phyloP scores from a whole-genome alignment of 2,888 invertebrate genomes.

The Lepidochrysops patricia region DNA sequence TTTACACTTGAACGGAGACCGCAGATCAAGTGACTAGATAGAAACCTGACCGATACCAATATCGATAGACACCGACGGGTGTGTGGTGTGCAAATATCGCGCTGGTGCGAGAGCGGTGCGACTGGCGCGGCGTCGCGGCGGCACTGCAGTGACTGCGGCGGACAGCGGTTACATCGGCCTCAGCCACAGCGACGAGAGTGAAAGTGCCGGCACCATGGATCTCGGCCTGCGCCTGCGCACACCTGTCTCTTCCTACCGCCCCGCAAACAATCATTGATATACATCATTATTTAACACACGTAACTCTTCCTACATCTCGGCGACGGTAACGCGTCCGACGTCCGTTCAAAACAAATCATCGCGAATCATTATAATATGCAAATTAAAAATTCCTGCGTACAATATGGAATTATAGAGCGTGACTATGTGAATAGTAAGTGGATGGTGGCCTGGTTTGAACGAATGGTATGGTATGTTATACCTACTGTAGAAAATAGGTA shows the following conservation, averaged over 20 bases:
- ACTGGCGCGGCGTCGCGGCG: conserved; percentile 54
- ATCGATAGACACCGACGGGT: conserved; percentile 20
- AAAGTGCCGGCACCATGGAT: conserved; percentile 64
- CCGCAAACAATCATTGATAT: conserved; percentile 20
- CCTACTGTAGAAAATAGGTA: conserved; percentile 11
- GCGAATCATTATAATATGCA: conserved; percentile 16
- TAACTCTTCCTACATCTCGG: conserved; percentile 21
- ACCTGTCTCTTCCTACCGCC: conserved; percentile 41
- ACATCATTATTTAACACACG: conserved; percentile 24
- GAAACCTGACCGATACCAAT: background rate
- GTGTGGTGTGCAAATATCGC: conserved; percentile 50
- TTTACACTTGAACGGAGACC: background rate
- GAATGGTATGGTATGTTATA: too few species aligned
- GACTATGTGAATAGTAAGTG: conserved; percentile 16
- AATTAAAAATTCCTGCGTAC: conserved; percentile 17
- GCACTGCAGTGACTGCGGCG: conserved; percentile 46
- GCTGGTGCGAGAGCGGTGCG: conserved; percentile 52
- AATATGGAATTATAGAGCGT: conserved; percentile 14
- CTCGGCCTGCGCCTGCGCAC: conserved; percentile 41
- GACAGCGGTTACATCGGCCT: conserved; percentile 36
- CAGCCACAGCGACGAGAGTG: conserved; percentile 57
- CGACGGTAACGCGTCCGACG: conserved; percentile 15
- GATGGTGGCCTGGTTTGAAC: conserved; percentile 10
- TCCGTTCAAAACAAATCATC: conserved; percentile 13
- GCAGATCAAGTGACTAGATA: background rate